Evolutionary conservation across 2,797 vertebrate genomes (phyloP).

Genomic region (Eremophila alpestris): DNA sequence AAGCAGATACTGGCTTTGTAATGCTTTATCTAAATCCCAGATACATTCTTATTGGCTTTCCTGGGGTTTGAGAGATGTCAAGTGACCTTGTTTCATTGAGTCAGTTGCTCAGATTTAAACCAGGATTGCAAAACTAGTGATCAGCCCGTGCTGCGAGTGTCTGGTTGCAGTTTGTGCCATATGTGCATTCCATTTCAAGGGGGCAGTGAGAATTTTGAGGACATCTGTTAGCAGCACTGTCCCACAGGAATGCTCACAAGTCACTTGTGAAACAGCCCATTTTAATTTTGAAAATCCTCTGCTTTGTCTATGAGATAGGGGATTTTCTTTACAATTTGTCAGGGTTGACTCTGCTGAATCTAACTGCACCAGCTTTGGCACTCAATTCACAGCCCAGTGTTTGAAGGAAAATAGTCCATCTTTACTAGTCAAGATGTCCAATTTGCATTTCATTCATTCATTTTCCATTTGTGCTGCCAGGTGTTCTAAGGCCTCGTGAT

Average conservation of each 20-base stretch:
- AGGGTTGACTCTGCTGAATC: neutral
- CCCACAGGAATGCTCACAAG: slow-evolving; percentile 32
- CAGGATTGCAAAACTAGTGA: neutral
- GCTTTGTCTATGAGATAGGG: neutral
- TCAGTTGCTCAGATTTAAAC: slow-evolving; percentile 11
- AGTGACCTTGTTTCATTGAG: slow-evolving; percentile 5
- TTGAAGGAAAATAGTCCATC: neutral
- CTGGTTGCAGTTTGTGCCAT: slow-evolving; percentile 61
- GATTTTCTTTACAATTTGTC: neutral
- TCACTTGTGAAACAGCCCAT: neutral
- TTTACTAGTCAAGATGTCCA: neutral
- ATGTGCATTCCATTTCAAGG: slow-evolving; percentile 63
- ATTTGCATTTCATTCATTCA: slow-evolving; percentile 20
- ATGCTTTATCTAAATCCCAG: neutral
- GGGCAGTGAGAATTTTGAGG: slow-evolving; percentile 25
- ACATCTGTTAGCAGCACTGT: slow-evolving; percentile 35
- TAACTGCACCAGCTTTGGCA: neutral
- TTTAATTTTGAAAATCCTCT: slow-evolving; percentile 31
- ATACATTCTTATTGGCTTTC: neutral
- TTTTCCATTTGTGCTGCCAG: slow-evolving; percentile 1
- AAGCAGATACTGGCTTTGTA: neutral
- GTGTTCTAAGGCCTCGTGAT: neutral
- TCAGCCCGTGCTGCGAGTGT: neutral
- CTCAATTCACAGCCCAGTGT: neutral
- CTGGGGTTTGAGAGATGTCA: neutral